Evolutionary conservation across 1,140 invertebrate species (phyloP).

Genomic region (Hestina assimilis): DNA sequence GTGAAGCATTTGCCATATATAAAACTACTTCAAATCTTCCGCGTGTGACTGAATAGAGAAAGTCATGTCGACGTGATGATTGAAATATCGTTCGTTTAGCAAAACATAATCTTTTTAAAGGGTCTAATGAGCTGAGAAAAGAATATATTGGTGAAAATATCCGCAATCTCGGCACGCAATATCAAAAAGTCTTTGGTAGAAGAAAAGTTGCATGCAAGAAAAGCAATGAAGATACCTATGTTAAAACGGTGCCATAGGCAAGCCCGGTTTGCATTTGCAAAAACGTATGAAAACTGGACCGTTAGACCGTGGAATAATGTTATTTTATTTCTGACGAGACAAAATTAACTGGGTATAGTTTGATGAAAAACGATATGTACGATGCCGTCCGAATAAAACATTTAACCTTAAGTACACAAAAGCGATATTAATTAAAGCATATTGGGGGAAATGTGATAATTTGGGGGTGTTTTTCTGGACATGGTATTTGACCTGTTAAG

Average conservation of each 20-base stretch:
- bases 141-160: conserved; percentile 7
- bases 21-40: too few species aligned
- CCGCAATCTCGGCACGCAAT: conserved; percentile 3
- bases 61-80: too few species aligned
- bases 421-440: not conserved
- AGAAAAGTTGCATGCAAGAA: conserved; percentile 7
- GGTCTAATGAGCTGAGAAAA: conserved; percentile 4
- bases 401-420: conserved; percentile 2
- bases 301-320: conserved; percentile 4
- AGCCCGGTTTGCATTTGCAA: conserved; percentile 7
- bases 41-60: too few species aligned
- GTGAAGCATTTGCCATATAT: too few species aligned
- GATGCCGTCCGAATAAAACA: not conserved
- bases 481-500: conserved; percentile 1
- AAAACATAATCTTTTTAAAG: too few species aligned
- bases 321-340: not conserved
- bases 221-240: conserved; percentile 8
- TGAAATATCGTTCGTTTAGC: too few species aligned
- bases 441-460: not conserved
- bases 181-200: conserved; percentile 13
- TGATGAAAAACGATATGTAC: too few species aligned
- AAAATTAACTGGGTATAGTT: too few species aligned
- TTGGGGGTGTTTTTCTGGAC: conserved; percentile 2
- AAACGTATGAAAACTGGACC: conserved; percentile 2
- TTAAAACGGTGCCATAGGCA: conserved; percentile 8